A percentile compares a stretch with the other conserved stretches of the same genome.
phyloP scores from a whole-genome alignment of 2,888 invertebrate genomes.

The Xanthia togata region DNA sequence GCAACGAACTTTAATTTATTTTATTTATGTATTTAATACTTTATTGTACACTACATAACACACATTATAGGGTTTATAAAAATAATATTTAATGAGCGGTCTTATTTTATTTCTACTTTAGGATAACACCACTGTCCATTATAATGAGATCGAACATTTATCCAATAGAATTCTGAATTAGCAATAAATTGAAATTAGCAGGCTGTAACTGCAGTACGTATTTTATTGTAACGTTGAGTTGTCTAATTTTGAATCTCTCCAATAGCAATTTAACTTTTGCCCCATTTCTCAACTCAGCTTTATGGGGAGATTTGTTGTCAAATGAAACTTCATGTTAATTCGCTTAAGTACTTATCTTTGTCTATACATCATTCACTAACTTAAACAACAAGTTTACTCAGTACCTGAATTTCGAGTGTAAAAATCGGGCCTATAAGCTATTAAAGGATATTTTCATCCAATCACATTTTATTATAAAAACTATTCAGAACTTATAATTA shows the following conservation, averaged over 20 bases:
- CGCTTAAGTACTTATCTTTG: not conserved
- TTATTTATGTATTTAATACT: not conserved
- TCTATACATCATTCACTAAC: not conserved
- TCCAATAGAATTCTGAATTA: not conserved
- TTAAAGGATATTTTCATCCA: not conserved
- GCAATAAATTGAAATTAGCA: not conserved
- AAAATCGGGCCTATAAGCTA: not conserved
- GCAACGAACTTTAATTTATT: not conserved
- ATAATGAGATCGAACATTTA: slow-evolving; percentile 6
- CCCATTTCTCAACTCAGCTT: not conserved
- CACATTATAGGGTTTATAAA: not conserved
- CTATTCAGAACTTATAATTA: not conserved
- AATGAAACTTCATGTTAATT: not conserved
- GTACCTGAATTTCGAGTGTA: not conserved
- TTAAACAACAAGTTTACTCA: not conserved
- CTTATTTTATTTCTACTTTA: not conserved
- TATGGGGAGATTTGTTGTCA: not conserved
- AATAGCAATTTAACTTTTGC: not conserved
- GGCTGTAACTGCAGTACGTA: not conserved
- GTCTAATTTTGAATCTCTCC: not conserved
- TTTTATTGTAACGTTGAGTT: not conserved
- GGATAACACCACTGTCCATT: not conserved
- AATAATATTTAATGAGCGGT: not conserved
- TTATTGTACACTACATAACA: not conserved
- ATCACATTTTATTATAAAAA: slow-evolving; percentile 2